Conservation (phyloP, 2,888 invertebrate species). For the Nowickia ferox region DNA sequence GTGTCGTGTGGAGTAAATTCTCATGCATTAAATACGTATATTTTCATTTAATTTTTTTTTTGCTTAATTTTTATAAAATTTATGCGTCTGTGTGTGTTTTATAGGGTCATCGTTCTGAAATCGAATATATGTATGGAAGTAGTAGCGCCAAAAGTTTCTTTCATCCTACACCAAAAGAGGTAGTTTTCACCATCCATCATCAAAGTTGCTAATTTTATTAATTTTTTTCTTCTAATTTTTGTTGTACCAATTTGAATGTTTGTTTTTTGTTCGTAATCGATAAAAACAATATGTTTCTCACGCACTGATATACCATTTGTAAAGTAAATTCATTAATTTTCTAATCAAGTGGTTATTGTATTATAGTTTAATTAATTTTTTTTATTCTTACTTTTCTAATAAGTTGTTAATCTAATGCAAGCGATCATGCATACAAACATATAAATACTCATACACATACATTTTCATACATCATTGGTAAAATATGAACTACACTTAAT, state of each 20-base stretch:
- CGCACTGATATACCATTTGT: slow-evolving; percentile 61
- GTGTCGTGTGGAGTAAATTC: slow-evolving; percentile 11
- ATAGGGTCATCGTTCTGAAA: slow-evolving; percentile 95
- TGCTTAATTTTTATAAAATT: slow-evolving; percentile 49
- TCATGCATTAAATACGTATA: slow-evolving; percentile 22
- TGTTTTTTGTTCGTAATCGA: slow-evolving; percentile 46
- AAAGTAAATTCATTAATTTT: slow-evolving; percentile 36
- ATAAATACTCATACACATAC: neutral
- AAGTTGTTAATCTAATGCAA: slow-evolving; percentile 49
- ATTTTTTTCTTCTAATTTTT: slow-evolving; percentile 40
- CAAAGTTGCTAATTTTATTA: slow-evolving; percentile 51
- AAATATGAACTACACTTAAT: slow-evolving; percentile 21
- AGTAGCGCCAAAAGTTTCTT: slow-evolving; percentile 75
- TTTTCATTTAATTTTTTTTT: slow-evolving; percentile 31
- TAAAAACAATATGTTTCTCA: slow-evolving; percentile 44
- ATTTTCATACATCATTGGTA: slow-evolving; percentile 26
- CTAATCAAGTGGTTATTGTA: slow-evolving; percentile 55
- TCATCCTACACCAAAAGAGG: slow-evolving; percentile 86
- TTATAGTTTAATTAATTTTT: slow-evolving; percentile 37
- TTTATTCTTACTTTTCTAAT: slow-evolving; percentile 43
- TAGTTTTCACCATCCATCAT: slow-evolving; percentile 82
- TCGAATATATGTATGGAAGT: slow-evolving; percentile 93
- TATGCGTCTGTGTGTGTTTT: slow-evolving; percentile 65
- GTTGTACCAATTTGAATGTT: slow-evolving; percentile 64
- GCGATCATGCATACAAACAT: slow-evolving; percentile 32